Evolutionary conservation across 2,797 vertebrate species (phyloP).

Genomic region (Neostethus bicornis): DNA sequence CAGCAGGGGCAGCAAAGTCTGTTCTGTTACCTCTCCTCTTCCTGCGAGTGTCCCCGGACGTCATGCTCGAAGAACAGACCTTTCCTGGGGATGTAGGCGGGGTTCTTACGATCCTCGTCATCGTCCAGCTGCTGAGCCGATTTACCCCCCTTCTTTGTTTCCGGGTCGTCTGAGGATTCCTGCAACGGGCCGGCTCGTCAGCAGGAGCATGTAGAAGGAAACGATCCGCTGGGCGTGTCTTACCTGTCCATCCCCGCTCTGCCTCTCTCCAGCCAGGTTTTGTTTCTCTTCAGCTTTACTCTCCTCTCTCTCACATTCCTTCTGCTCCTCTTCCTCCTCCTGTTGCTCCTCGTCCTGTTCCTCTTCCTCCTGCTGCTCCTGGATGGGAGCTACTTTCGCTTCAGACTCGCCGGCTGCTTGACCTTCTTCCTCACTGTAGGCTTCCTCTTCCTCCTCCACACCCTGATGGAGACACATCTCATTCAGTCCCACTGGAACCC

Average conservation of each 20-base stretch:
- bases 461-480: conserved; percentile 65
- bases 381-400: conserved; percentile 68
- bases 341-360: conserved; percentile 71
- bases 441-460: conserved; percentile 82
- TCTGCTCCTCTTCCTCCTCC: conserved; percentile 74
- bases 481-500: no score
- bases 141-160: conserved; percentile 86
- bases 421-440: conserved; percentile 86
- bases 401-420: conserved; percentile 74
- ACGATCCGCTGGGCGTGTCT: no score
- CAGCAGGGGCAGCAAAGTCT: no score
- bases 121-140: conserved; percentile 91
- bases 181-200: no score
- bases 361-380: conserved; percentile 72
- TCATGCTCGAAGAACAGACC: conserved; percentile 98
- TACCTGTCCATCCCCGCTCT: conserved; percentile 98
- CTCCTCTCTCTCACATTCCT: conserved; percentile 71
- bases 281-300: conserved; percentile 85
- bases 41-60: conserved; percentile 91
- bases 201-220: no score
- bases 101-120: conserved; percentile 95
- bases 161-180: conserved; percentile 94
- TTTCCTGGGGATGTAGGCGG: conserved; percentile 94
- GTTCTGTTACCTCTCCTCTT: conserved; percentile 86
- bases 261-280: conserved; percentile 90